Percentiles rank a stretch among this genome's conserved stretches.
phyloP scores from a whole-genome alignment of 2,797 vertebrate genomes.

The Rhinoraja longicauda region DNA sequence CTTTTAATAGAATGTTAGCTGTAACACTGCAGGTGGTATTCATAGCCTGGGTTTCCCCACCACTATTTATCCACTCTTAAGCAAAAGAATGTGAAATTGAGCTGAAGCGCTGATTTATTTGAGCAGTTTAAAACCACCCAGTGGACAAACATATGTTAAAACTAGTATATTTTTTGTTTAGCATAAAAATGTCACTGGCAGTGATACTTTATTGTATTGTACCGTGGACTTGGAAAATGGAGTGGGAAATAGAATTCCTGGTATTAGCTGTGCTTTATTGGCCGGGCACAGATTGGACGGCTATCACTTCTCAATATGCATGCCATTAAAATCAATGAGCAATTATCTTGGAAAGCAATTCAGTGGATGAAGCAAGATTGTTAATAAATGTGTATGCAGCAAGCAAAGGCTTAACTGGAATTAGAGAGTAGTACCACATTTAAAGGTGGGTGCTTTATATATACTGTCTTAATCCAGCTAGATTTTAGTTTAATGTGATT shows the following conservation, averaged over 20 bases:
- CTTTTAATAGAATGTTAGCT: conserved; percentile 23
- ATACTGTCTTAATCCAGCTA: background rate
- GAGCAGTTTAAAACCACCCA: background rate
- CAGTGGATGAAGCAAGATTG: background rate
- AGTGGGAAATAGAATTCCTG: too few species aligned
- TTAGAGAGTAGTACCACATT: background rate
- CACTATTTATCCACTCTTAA: conserved; percentile 4
- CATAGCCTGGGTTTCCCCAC: background rate
- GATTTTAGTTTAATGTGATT: background rate
- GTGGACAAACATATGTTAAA: background rate
- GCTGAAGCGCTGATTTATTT: background rate
- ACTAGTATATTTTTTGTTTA: background rate
- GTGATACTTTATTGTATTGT: background rate
- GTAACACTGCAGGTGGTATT: conserved; percentile 19
- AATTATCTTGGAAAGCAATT: background rate
- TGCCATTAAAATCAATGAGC: background rate
- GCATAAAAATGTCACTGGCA: background rate
- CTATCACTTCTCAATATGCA: background rate
- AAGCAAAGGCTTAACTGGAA: too few species aligned
- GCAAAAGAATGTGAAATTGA: background rate
- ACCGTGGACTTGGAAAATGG: background rate
- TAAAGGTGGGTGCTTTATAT: background rate
- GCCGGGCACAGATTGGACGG: too few species aligned
- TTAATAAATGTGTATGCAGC: background rate
- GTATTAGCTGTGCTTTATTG: background rate